Evolutionary conservation across 2,113 vertebrate genomes (phyloP), one percentile per base, ranked within the genome.

Genomic region (Mus spicilegus): DNA sequence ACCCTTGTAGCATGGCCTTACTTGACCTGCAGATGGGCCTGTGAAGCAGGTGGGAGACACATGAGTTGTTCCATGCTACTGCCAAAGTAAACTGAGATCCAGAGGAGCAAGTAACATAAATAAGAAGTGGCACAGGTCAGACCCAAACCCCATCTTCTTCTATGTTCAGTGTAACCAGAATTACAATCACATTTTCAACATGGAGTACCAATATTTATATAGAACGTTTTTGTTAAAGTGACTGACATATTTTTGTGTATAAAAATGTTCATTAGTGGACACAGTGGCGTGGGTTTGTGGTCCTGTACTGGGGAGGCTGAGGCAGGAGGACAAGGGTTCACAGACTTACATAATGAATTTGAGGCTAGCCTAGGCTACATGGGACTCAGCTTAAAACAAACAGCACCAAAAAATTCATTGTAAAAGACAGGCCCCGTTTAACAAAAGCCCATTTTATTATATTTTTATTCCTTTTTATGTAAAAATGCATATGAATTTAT

Each of bases 371-470:
- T 89, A 28, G 24, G n/a, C n/a, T 75, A 75, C 16, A 28, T 75
- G 87, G 30, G 36, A 58, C 24, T 17, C 54, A 72, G 39, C 67
- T 89, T 42, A 89, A 28, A 73, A 11, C 51, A 72, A 87, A 87
- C 49, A 30, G 56, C 24, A 54, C 58, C 36, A 75, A 90, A 96
- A 84, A 14, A 30, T 51, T 58, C 36, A 46, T 73, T 33, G 33
- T 65, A 89, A 58, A 58, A 73, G 13, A 61, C 16, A 91, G 75
- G 30, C 22, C 56, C 22, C 90, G 61, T 8, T 69, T 86, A 90
- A 94, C 58, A 88, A 94, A 93, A 89, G 69, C 80, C 90, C 58
- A 82, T 76, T 80, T 88, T 89, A 72, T 54, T 82, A 49, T 76
- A 69, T 78, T 61, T 91, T 22, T 46, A 90, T 87, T 91, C n/a